These are phyloP conservation scores for Suillia variegata DNA, from an alignment of 2,888 invertebrate genomes.

Conservation along the genomic window DNA sequence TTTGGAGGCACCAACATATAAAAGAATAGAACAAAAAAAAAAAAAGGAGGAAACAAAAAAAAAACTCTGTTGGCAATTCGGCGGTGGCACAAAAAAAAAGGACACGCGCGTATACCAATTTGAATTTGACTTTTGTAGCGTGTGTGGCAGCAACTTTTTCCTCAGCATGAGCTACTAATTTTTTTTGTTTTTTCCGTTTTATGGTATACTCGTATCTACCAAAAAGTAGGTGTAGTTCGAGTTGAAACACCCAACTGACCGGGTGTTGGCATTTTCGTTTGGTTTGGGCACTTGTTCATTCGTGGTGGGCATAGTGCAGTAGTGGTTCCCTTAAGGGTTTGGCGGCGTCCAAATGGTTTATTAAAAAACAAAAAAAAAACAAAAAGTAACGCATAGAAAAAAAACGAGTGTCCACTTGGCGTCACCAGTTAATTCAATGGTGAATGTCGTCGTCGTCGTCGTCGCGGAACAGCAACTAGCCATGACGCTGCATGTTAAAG, in stretches of 20 bases:
- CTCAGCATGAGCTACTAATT: not conserved
- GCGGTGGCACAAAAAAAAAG: no score
- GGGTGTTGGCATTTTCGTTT: not conserved
- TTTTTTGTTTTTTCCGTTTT: not conserved
- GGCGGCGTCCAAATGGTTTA: constrained; percentile 10
- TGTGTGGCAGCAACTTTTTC: not conserved
- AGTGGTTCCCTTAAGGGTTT: constrained; percentile 15
- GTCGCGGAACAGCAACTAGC: not conserved
- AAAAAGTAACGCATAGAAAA: not conserved
- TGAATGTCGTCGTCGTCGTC: no score
- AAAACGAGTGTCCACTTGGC: not conserved
- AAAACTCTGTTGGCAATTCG: no score
- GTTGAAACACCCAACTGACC: constrained; percentile 35
- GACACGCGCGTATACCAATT: not conserved
- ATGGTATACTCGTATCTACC: no score
- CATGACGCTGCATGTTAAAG: not conserved
- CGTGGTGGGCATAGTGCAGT: no score
- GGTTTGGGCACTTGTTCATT: no score
- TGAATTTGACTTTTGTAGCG: not conserved
- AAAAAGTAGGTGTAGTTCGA: not conserved
- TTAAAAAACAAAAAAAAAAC: not conserved
- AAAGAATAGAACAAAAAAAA: no score
- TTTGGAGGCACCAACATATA: no score
- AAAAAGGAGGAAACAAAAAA: no score
- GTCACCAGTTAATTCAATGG: not conserved